Base-by-base conservation (phyloP, 2,797 vertebrate genomes). In the Petrocephalus sullivani region DNA sequence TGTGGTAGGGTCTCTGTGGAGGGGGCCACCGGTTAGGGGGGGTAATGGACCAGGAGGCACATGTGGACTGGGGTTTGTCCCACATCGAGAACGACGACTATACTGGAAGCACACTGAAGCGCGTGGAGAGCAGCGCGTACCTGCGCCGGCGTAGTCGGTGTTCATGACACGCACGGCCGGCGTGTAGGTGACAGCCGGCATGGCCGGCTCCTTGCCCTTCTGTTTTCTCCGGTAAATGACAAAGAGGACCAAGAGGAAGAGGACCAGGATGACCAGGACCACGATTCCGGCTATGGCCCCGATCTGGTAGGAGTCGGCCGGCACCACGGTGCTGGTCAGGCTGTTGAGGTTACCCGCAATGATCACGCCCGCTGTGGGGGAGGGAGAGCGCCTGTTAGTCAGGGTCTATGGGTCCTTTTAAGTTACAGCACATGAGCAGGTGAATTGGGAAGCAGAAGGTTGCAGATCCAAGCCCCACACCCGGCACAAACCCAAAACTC, bases 221-320 rank as follows among this genome's bases (percentile, higher is more conserved):
- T 98, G 97, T 91, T 97, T 99, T 51, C 97, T 97, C 91, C 96
- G 95, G 91, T 98, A 98, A 93, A 99, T 94, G 91, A 99, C 92
- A 94, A 99, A 98, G 88, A 99, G 93, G 0, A 96, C 96, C 85
- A 99, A 94, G 86, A 99, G 95, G 91, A 98, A 97, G 89, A 99
- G 95, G 86, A 98, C 96, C 86, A 98, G 95, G 10, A 99, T 93
- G 51, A 99, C 95, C 83, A 99, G 95, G 90, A 98, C 92, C 37
- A 97, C 95, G 93, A 99, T 97, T 88, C 98, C 98, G 0, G 96
- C 94, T 1, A 99, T 97, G 89, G 96, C 97, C 21, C 98, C 97
- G 2, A 98, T 98, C 95, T 98, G 97, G 92, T 99, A 98, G 54
- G 97, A 97, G 89, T 98, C 97, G 10, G 96, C 95, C 0, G 97